Evolutionary conservation across 2,888 invertebrate species (phyloP).

Genomic region (Orthonychiurus folsomi): DNA sequence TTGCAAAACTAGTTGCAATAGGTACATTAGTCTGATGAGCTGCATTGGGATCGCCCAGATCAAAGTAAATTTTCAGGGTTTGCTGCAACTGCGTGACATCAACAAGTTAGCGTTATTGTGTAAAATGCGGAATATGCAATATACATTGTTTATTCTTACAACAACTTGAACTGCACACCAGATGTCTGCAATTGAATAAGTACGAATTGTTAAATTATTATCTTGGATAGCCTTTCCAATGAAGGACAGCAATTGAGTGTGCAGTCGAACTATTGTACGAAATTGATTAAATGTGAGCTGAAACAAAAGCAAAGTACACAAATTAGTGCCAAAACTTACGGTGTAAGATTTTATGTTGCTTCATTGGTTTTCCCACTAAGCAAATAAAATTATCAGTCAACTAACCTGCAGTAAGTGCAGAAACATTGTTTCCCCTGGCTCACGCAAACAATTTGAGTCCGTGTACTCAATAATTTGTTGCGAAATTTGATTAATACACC

Average conservation of each 20-base stretch:
- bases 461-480: conserved; percentile 61
- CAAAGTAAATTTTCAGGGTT: conserved; percentile 56
- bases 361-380: too few species aligned
- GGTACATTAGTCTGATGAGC: conserved; percentile 29
- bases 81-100: conserved; percentile 61
- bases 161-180: conserved; percentile 86
- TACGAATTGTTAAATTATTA: conserved; percentile 47
- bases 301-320: too few species aligned
- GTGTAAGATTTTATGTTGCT: too few species aligned
- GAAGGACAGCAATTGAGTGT: conserved; percentile 58
- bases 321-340: too few species aligned
- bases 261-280: conserved; percentile 68
- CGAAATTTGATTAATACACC: conserved; percentile 69
- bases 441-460: conserved; percentile 40
- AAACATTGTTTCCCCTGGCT: conserved; percentile 28
- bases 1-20: conserved; percentile 21
- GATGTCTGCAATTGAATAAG: conserved; percentile 67
- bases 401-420: conserved; percentile 28
- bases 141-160: conserved; percentile 50
- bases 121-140: conserved; percentile 4
- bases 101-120: conserved; percentile 10
- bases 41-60: conserved; percentile 34
- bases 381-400: background rate
- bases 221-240: conserved; percentile 55
- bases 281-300: conserved; percentile 73